These are phyloP conservation scores for Austrofundulus limnaeus DNA, from an alignment of 2,113 vertebrate species.

Conservation along the genomic window DNA sequence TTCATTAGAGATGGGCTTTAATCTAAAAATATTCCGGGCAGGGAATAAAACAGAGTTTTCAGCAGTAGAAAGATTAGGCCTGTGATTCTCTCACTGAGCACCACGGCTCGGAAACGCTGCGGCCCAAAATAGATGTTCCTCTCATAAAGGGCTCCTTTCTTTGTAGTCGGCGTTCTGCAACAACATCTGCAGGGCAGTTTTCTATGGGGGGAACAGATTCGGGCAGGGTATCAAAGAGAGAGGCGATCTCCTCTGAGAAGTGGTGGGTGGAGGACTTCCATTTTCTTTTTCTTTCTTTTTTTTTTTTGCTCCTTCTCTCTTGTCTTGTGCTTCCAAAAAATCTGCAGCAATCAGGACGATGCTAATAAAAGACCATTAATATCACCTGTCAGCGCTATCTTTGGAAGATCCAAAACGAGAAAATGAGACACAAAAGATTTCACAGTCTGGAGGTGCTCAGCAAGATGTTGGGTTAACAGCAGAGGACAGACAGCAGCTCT, in stretches of 20 bases:
- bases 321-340: constrained; percentile 61
- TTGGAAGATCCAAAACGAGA: constrained; percentile 75
- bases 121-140: constrained; percentile 80
- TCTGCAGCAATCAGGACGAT: constrained; percentile 71
- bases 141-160: constrained; percentile 84
- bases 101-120: constrained; percentile 74
- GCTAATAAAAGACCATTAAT: constrained; percentile 81
- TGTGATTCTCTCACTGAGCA: constrained; percentile 67
- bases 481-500: constrained; percentile 15
- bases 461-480: constrained; percentile 12
- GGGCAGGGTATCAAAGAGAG: constrained; percentile 83
- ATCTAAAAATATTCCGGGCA: constrained; percentile 83
- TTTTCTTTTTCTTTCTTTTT: constrained; percentile 51
- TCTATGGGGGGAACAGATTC: constrained; percentile 78
- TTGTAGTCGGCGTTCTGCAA: constrained; percentile 81
- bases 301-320: constrained; percentile 34
- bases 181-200: constrained; percentile 85
- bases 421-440: constrained; percentile 66
- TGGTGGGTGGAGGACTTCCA: constrained; percentile 73
- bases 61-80: constrained; percentile 67
- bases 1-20: constrained; percentile 77
- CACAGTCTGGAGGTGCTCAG: constrained; percentile 54
- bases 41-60: constrained; percentile 76
- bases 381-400: constrained; percentile 79
- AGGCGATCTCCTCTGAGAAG: constrained; percentile 78